Base-by-base conservation (phyloP, 2,113 vertebrate species). In the Saccopteryx leptura region DNA sequence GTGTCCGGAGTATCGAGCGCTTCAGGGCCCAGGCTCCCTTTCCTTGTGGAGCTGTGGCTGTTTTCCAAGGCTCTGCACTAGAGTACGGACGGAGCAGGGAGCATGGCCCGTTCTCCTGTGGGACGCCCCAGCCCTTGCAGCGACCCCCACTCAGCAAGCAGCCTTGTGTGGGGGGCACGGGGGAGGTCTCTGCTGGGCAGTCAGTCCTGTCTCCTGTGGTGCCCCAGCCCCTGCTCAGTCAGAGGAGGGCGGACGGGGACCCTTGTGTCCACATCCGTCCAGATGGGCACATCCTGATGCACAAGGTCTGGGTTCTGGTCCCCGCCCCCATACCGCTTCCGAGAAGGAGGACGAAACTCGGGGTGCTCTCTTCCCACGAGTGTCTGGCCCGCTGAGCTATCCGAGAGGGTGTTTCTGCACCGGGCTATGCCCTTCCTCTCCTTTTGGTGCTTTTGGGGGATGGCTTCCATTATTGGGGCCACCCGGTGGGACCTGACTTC, bases 101-200 rank as follows among this genome's bases (percentile, higher is more conserved):
- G 14, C 15, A 3, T 21, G 14, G 14, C 68, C 11, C 2, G 0
- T n/a, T 39, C 60, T 89, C 7, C 0, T 1, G 5, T 31, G 19
- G 48, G 68, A 6, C 39, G 61, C 24, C 14, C 26, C 9, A 2
- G 23, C 4, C 26, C 61, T 12, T 48, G 28, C 7, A 28, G 23
- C 23, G 7, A 48, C 9, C 33, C 39, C 52, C 12, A 5, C 9
- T n/a, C 52, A 24, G 52, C 1, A 3, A 48, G 33, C 60, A 50
- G 39, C 13, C 52, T 46, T n/a, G 26, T 8, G 18, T n/a, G 28
- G 56, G 31, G 31, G 39, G 39, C 39, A 3, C 39, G 3, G 39
- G 39, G 39, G 39, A 39, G 39, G 39, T n/a, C 28, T 72, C 31
- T 88, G 24, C 9, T 0, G 9, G 11, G 15, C 9, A 56, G 26